Evolutionary conservation across 2,888 invertebrate genomes (phyloP), one percentile per base, ranked within the genome.

Genomic region (Tetheella fluctuosa): DNA sequence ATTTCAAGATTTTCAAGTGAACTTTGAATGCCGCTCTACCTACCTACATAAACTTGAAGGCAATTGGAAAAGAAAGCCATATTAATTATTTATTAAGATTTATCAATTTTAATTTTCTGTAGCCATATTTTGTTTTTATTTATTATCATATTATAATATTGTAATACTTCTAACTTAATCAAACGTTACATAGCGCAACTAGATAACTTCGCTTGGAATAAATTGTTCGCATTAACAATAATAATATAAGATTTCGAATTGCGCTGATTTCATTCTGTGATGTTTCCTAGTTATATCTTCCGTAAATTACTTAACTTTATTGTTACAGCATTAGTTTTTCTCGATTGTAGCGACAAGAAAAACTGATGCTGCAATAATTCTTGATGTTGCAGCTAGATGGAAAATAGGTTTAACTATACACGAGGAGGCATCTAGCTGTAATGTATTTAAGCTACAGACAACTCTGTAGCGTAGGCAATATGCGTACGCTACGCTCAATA

Each of bases 251-350:
- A 53, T 48, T 60, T 60, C 58, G 57, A 57, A 10, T 42, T 54
- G 39, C 53, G 54, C 48, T 54, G 34, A 62, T 34, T 37, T 55
- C 55, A 55, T 37, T 34, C 13, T 20, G 34, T 23, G 23, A 23
- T 17, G 17, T 34, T 55, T 55, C 37, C 55, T 34, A 37, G 79
- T 73, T 74, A 79, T 75, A 73, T 83, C 78, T 83, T 82, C 84
- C 78, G 80, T 79, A 73, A 83, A 80, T 76, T 78, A 74, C 74
- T 75, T 73, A 74, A 76, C 76, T 78, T 74, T 74, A 76, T 70
- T 75, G 74, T 84, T 85, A 79, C 79, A 73, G 73, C 79, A 80
- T 74, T 73, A 61, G 59, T 69, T 81, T 82, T 79, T 77, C 77
- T 73, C 76, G 78, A 77, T 72, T 78, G 67, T 69, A 64, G 73